Conservation (phyloP, 2,888 invertebrate genomes). For the Habroteleia sp. region DNA sequence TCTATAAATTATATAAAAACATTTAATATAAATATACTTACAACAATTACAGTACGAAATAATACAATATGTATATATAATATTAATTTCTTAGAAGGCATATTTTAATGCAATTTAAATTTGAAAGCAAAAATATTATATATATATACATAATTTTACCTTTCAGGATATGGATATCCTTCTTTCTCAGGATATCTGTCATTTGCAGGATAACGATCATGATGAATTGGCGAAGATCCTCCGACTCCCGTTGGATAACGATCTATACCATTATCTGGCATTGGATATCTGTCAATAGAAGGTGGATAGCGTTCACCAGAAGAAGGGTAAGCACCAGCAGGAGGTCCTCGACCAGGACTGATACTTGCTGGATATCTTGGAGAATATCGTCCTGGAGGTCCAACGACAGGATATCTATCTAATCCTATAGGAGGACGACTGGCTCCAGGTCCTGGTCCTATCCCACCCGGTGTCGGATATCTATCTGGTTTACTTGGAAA, state of each 20-base stretch:
- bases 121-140: too few species aligned
- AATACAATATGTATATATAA: too few species aligned
- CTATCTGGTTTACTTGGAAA: constrained; percentile 79
- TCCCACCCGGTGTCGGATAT: constrained; percentile 74
- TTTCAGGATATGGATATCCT: constrained; percentile 70
- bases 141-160: constrained; percentile 60
- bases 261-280: constrained; percentile 72
- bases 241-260: constrained; percentile 73
- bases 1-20: constrained; percentile 27
- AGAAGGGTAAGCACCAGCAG: constrained; percentile 79
- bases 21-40: too few species aligned
- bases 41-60: too few species aligned
- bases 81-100: too few species aligned
- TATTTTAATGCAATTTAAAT: too few species aligned
- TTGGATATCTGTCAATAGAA: constrained; percentile 81
- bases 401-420: constrained; percentile 74
- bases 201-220: constrained; percentile 82
- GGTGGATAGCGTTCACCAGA: constrained; percentile 73
- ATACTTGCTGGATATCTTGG: constrained; percentile 80
- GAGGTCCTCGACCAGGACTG: constrained; percentile 56
- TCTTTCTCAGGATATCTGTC: constrained; percentile 78
- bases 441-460: constrained; percentile 56
- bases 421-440: constrained; percentile 82
- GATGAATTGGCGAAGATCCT: constrained; percentile 78
- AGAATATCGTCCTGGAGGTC: constrained; percentile 81